phyloP scores from a whole-genome alignment of 2,113 vertebrate species.

The Podiceps cristatus region DNA sequence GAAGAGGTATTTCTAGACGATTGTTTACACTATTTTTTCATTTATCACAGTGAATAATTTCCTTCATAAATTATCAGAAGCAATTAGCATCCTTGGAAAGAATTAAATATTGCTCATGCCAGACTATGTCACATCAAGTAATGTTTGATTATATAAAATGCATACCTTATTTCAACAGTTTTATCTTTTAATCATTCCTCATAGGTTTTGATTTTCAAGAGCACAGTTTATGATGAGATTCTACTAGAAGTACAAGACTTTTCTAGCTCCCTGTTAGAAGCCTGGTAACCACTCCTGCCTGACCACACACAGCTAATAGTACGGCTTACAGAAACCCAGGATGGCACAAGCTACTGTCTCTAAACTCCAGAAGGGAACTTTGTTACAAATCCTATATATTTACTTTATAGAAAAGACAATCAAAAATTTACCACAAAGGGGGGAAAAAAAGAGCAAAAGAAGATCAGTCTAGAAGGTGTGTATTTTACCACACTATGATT shows the following conservation, averaged over 20 bases:
- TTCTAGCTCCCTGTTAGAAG: not conserved
- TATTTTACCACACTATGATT: not conserved
- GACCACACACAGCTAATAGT: not conserved
- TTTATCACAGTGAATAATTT: conserved; percentile 45
- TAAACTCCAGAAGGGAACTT: not conserved
- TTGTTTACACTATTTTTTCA: not conserved
- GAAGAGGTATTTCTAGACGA: conserved; percentile 62
- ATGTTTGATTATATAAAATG: not conserved
- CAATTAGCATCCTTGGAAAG: not conserved
- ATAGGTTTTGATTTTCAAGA: not conserved
- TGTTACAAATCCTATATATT: not conserved
- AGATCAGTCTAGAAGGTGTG: not conserved
- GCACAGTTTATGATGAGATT: not conserved
- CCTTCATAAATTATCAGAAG: conserved; percentile 40
- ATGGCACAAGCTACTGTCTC: not conserved
- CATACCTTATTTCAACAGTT: not conserved
- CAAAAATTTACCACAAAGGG: not conserved
- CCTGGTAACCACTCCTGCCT: not conserved
- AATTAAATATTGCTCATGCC: not conserved
- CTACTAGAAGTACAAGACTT: not conserved
- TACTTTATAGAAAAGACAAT: not conserved
- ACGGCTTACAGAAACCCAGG: not conserved
- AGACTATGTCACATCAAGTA: not conserved
- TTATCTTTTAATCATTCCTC: not conserved
- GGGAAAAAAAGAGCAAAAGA: not conserved